Evolutionary conservation across 2,113 vertebrate species (phyloP).

Genomic region (Gobius niger): DNA sequence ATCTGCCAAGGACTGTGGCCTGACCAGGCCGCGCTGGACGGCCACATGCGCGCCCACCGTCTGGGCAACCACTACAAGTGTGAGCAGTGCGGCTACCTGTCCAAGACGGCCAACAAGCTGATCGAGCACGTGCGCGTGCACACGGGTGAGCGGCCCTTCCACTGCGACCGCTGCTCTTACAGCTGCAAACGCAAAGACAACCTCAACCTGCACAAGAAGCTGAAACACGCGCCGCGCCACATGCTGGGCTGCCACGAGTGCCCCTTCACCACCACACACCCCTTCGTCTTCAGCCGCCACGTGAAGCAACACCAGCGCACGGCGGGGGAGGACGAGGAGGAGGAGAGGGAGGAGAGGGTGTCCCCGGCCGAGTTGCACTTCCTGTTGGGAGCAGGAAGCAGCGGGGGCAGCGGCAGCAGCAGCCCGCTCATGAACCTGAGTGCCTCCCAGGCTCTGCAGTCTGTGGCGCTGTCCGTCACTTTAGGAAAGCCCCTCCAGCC

Average conservation of each 20-base stretch:
- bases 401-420: conserved; percentile 81
- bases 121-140: conserved; percentile 99
- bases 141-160: conserved; percentile 99
- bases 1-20: conserved; percentile 98
- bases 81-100: conserved; percentile 99
- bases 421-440: conserved; percentile 91
- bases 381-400: conserved; percentile 73
- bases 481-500: conserved; percentile 75
- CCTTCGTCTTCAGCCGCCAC: conserved; percentile 97
- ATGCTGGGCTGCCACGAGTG: conserved; percentile 94
- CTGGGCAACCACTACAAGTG: conserved; percentile 99
- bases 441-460: conserved; percentile 96
- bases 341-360: conserved; percentile 63
- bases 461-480: conserved; percentile 89
- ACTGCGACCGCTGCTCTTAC: conserved; percentile 99
- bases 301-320: conserved; percentile 94
- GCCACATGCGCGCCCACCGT: conserved; percentile 95
- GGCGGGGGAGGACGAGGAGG: conserved; percentile 68
- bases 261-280: conserved; percentile 98
- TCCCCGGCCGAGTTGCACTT: conserved; percentile 53
- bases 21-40: conserved; percentile 96
- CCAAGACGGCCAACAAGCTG: conserved; percentile 99
- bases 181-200: conserved; percentile 99
- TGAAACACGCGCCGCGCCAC: conserved; percentile 97
- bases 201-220: conserved; percentile 99